Base-by-base conservation (phyloP, 2,888 invertebrate species). In the Rutpela maculata region DNA sequence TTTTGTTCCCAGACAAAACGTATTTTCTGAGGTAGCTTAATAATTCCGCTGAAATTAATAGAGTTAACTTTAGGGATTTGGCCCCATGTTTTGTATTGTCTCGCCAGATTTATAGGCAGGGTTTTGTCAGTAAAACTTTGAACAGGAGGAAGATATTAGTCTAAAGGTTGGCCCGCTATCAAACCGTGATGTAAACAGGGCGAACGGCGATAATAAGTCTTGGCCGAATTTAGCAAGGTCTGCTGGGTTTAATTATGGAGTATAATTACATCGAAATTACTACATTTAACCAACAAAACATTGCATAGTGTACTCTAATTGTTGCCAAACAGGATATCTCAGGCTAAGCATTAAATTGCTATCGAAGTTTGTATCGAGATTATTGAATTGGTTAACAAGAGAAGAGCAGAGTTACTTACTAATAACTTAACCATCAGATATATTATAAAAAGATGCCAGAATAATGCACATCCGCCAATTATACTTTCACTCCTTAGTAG, bases 11-110 rank as follows among this genome's bases (percentile, higher is more conserved):
- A 50, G n/a, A 63, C 43, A 43, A 65, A 43, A 65, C 38, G 31
- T 59, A n/a, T 56, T 59, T 38, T 57, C 69, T 17, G 15, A 19
- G 57, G 31, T 31, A 11, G 55, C 69, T 59, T 57, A 69, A 69
- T 57, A 69, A 57, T 56, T 38, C 38, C 18, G 69, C 35, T 31
- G 57, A 69, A 69, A 69, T 69, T 69, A 69, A 69, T 69, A 69
- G 69, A 69, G 57, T 63, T 43, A 74, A 76, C 76, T 78, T 76
- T 68, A 38, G 62, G 67, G 71, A 65, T 70, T 76, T 67, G 43
- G 74, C 74, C 74, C 31, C 74, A 63, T 78, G 76, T 79, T 78
- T 76, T 63, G 78, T 78, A 80, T 78, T 77, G 76, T 77, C 72
- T 60, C 59, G 17, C 56, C 75, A 71, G 76, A 78, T 78, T 78